A percentile compares a stretch with the other conserved stretches of the same genome.
phyloP scores from a whole-genome alignment of 2,797 vertebrate genomes.

The Falco columbarius region DNA sequence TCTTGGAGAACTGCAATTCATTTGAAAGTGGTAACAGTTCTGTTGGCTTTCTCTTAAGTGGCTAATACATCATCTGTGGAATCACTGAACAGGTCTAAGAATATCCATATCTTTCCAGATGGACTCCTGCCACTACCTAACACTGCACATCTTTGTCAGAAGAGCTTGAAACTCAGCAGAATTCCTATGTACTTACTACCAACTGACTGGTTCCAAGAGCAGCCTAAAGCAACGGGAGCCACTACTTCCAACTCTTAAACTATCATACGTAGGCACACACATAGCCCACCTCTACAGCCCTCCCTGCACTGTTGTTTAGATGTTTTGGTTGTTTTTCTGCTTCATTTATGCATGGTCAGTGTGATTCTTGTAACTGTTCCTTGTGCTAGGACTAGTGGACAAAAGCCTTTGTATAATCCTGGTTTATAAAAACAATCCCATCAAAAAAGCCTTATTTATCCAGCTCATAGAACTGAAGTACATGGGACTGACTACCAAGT shows the following conservation, averaged over 20 bases:
- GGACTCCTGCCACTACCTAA: not conserved
- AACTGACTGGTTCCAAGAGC: not conserved
- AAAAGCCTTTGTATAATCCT: not conserved
- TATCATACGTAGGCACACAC: accelerated
- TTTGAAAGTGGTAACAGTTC: not conserved
- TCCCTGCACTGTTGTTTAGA: accelerated
- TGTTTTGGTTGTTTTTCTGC: not conserved
- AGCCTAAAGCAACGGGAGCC: not conserved
- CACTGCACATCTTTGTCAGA: not conserved
- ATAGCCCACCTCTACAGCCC: accelerated
- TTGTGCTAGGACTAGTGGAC: not conserved
- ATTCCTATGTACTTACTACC: not conserved
- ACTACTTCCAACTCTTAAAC: not conserved
- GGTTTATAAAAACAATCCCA: not conserved
- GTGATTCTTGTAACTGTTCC: not conserved
- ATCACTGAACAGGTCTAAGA: not conserved
- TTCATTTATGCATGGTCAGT: not conserved
- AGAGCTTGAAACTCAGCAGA: not conserved
- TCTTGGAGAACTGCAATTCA: not conserved
- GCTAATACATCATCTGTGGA: not conserved
- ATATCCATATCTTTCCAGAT: not conserved
- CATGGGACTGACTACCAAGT: not conserved
- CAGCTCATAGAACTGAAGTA: not conserved
- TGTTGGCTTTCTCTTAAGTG: not conserved
- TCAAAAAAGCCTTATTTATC: accelerated